Evolutionary conservation across 1,140 invertebrate species (phyloP).

Genomic region (Penaeus chinensis): DNA sequence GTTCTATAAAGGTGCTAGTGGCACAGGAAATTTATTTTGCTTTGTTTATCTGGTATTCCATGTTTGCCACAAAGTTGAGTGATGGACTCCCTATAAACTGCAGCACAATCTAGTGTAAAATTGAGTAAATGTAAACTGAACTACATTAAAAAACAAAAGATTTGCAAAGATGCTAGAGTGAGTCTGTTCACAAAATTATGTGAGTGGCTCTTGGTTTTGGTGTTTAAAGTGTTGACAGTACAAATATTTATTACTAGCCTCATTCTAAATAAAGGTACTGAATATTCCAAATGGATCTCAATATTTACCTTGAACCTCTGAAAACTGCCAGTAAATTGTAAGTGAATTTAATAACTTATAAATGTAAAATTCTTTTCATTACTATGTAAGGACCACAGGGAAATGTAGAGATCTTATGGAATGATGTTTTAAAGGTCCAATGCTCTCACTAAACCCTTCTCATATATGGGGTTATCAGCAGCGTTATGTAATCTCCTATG

Average conservation of each 20-base stretch:
- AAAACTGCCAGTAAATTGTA: conserved; percentile 53
- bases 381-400: too few species aligned
- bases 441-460: conserved; percentile 52
- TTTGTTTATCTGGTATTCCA: too few species aligned
- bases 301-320: conserved; percentile 36
- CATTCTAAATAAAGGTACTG: conserved; percentile 26
- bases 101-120: too few species aligned
- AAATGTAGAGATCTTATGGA: conserved; percentile 43
- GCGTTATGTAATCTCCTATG: conserved; percentile 21
- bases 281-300: conserved; percentile 45
- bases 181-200: too few species aligned
- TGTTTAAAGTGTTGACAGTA: conserved; percentile 35
- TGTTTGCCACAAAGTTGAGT: too few species aligned
- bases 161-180: too few species aligned
- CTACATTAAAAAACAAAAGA: too few species aligned
- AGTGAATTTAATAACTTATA: conserved; percentile 44
- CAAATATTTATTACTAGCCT: conserved; percentile 59
- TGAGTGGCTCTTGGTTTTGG: too few species aligned
- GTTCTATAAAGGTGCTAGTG: too few species aligned
- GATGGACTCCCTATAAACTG: too few species aligned
- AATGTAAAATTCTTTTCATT: conserved; percentile 8
- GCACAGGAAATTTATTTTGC: too few species aligned
- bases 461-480: conserved; percentile 25
- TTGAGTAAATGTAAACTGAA: too few species aligned
- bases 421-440: conserved; percentile 36